Base-by-base conservation (phyloP, 2,888 invertebrate genomes). In the Clistopyga incitator region DNA sequence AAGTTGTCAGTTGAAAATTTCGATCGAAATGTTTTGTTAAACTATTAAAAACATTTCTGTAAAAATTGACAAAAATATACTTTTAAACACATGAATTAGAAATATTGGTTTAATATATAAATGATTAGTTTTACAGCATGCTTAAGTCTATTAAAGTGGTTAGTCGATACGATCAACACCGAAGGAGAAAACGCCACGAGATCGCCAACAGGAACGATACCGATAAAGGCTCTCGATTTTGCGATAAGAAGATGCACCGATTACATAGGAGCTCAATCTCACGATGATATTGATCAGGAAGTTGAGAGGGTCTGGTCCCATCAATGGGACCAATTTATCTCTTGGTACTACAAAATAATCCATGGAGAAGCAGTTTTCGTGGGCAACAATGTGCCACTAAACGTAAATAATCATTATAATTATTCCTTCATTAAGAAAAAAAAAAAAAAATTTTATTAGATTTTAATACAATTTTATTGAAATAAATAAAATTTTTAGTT, bases 261-360 rank as follows among this genome's bases (percentile, higher is more conserved):
- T 90, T 97, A 96, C 89, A 94, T 98, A n/a, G 95, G 95, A 6
- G 95, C 95, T 88, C 95, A 96, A 85, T 95, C 96, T 29, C 97
- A 97, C 91, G 96, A 95, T 89, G 96, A 97, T 88, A 96, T 97
- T 86, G 96, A 97, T 89, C 97, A 97, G 86, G 95, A 96, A 2
- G 97, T 96, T 88, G 95, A 95, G 70, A 94, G 94, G 83, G 94
- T 97, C 61, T 97, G 97, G 96, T 96, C 97, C 86, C 96, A 97
- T 89, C 97, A 98, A 91, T 98, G 98, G 98, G 97, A 98, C 90
- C 96, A 96, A 88, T 97, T 98, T 95, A 95, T 93, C 92, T 95
- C 77, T 90, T 96, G 92, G 95, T 98, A 92, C 95, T 95, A 95
- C 89, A 93, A 94, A 85, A 93, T 95, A n/a, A 92, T 94, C 25